Conservation (phyloP, 1,140 invertebrate genomes). For the Drosophila paulistorum region DNA sequence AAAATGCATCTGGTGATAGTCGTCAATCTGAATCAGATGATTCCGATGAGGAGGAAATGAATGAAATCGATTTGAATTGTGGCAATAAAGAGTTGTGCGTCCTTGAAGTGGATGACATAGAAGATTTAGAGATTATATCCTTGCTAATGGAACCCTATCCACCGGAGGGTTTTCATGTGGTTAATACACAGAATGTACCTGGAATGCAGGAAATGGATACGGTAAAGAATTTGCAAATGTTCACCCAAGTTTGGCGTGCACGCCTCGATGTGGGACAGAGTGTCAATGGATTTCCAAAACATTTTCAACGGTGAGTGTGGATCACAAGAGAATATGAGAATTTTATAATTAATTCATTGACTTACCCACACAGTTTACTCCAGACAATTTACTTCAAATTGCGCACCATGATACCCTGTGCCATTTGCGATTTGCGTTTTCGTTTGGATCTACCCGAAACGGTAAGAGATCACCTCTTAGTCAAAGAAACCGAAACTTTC, state of each 20-base stretch:
- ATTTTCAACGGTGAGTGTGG: conserved; percentile 81
- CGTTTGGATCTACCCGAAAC: conserved; percentile 91
- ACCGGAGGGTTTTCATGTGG: conserved; percentile 91
- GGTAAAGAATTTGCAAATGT: conserved; percentile 93
- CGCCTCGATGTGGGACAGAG: conserved; percentile 86
- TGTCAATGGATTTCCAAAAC: conserved; percentile 87
- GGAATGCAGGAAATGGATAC: conserved; percentile 88
- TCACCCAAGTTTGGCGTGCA: conserved; percentile 91
- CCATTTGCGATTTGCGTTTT: conserved; percentile 91
- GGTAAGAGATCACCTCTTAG: conserved; percentile 41
- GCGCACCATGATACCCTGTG: conserved; percentile 92
- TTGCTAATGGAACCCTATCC: conserved; percentile 90
- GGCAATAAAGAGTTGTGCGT: conserved; percentile 94
- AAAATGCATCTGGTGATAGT: conserved; percentile 6
- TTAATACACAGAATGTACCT: conserved; percentile 92
- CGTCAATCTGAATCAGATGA: conserved; percentile 86
- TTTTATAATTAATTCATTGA: background rate
- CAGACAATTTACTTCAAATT: conserved; percentile 94
- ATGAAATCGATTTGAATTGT: conserved; percentile 89
- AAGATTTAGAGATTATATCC: conserved; percentile 92
- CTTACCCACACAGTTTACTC: conserved; percentile 75
- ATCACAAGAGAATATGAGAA: background rate
- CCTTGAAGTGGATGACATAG: conserved; percentile 93
- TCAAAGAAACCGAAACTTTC: background rate
- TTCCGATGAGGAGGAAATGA: conserved; percentile 89